Conservation (phyloP, 2,797 vertebrate genomes). For the Mus caroli region DNA sequence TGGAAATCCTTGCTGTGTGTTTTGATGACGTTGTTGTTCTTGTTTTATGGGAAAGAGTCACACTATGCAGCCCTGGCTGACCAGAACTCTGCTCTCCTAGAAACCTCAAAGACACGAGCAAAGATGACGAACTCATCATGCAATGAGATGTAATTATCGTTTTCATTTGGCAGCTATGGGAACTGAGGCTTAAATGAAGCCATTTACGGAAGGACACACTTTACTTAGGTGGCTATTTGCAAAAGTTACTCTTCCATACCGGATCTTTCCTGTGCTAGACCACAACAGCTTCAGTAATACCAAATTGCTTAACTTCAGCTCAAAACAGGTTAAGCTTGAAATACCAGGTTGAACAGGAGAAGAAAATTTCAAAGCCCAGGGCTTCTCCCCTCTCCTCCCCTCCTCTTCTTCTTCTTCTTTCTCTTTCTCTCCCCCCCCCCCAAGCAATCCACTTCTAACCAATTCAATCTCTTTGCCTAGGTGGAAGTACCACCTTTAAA, state of each 20-base stretch:
- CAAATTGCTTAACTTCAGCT: conserved; percentile 73
- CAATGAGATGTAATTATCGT: conserved; percentile 8
- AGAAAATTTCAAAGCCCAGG: conserved; percentile 58
- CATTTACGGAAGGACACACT: not conserved
- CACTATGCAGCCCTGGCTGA: not conserved
- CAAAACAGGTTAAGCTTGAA: conserved; percentile 71
- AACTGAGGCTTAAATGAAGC: conserved; percentile 41
- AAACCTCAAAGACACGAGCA: not conserved
- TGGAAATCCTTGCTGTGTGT: not conserved
- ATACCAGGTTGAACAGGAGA: conserved; percentile 69
- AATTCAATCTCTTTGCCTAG: conserved; percentile 66
- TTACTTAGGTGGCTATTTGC: conserved; percentile 15
- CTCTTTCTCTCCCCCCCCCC: not conserved
- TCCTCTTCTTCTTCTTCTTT: no score
- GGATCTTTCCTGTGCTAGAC: not conserved
- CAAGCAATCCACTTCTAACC: conserved; percentile 45
- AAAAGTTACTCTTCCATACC: conserved; percentile 7
- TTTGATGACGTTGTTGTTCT: not conserved
- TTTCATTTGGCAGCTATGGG: conserved; percentile 24
- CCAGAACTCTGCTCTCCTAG: not conserved
- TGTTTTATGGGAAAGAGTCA: not conserved
- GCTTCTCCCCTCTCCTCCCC: no score
- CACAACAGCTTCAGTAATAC: conserved; percentile 29
- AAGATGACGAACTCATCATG: not conserved
- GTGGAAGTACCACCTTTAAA: conserved; percentile 59